phyloP scores from a whole-genome alignment of 2,113 vertebrate genomes.

The Lutjanus erythropterus region DNA sequence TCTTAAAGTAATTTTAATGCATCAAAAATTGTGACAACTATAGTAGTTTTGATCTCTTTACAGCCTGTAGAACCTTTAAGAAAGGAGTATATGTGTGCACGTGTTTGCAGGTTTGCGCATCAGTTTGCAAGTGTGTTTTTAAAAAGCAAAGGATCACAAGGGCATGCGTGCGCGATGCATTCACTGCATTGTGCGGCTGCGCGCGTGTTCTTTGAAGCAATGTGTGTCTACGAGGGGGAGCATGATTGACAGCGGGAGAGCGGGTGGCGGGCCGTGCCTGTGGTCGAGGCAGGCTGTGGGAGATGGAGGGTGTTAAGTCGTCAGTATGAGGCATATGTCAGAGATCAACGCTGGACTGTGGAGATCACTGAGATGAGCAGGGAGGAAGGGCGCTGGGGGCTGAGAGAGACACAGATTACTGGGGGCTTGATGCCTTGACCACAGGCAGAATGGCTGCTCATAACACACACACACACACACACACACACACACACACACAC shows the following conservation, averaged over 20 bases:
- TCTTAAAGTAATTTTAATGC: no score
- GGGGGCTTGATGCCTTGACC: slow-evolving; percentile 60
- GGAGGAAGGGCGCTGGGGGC: slow-evolving; percentile 40
- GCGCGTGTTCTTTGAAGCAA: slow-evolving; percentile 42
- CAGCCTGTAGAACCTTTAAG: background rate
- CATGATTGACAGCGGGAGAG: slow-evolving; percentile 64
- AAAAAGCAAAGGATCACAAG: slow-evolving; percentile 40
- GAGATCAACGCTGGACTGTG: slow-evolving; percentile 69
- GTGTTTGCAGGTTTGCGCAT: slow-evolving; percentile 21
- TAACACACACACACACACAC: slow-evolving; percentile 28
- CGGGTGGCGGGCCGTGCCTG: slow-evolving; percentile 52
- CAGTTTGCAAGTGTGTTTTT: slow-evolving; percentile 9
- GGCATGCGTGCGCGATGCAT: slow-evolving; percentile 17
- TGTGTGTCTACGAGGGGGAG: background rate
- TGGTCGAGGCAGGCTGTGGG: slow-evolving; percentile 61
- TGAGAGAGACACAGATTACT: slow-evolving; percentile 63
- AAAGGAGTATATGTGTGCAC: background rate
- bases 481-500: background rate
- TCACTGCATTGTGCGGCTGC: slow-evolving; percentile 36
- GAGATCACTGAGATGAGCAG: slow-evolving; percentile 64
- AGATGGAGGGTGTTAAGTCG: slow-evolving; percentile 74
- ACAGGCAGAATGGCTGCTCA: slow-evolving; percentile 49
- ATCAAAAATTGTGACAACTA: no score
- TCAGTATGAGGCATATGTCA: slow-evolving; percentile 79
- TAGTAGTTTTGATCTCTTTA: background rate